A percentile compares a stretch with the other conserved stretches of the same genome.
phyloP scores from a whole-genome alignment of 30 jellyfish, hydroid and myxozoan species.

The Turritopsis dohrnii region DNA sequence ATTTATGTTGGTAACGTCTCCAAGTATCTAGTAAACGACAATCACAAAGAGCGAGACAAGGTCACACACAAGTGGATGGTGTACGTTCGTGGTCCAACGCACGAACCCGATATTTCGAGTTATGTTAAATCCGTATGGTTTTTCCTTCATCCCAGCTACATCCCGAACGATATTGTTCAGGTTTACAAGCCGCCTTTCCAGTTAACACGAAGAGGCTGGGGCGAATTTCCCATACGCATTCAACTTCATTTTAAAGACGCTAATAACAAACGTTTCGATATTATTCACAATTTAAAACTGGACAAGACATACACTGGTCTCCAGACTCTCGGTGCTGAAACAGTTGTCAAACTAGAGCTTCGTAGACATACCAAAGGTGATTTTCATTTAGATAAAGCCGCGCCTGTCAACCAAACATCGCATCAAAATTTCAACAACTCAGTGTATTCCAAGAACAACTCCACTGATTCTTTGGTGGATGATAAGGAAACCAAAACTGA shows the following conservation, averaged over 20 bases:
- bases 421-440: background rate
- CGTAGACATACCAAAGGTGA: conserved; percentile 65
- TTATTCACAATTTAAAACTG: conserved; percentile 70
- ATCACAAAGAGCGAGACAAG: conserved; percentile 76
- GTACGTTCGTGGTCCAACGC: conserved; percentile 79
- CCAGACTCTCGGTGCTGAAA: conserved; percentile 96
- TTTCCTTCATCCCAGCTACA: conserved; percentile 93
- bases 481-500: background rate
- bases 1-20: conserved; percentile 88
- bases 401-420: background rate
- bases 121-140: conserved; percentile 71
- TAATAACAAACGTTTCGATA: conserved; percentile 79
- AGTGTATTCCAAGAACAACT: background rate
- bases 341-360: conserved; percentile 56
- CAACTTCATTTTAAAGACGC: conserved; percentile 76
- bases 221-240: conserved; percentile 95
- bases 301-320: conserved; percentile 96
- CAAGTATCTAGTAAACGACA: conserved; percentile 70
- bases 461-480: background rate
- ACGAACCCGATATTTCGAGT: conserved; percentile 49
- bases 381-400: background rate
- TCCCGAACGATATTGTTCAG: conserved; percentile 88
- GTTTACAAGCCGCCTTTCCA: conserved; percentile 83
- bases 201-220: conserved; percentile 97
- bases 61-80: conserved; percentile 98